phyloP scores from a whole-genome alignment of 2,888 invertebrate genomes.

The Dusona sp. region DNA sequence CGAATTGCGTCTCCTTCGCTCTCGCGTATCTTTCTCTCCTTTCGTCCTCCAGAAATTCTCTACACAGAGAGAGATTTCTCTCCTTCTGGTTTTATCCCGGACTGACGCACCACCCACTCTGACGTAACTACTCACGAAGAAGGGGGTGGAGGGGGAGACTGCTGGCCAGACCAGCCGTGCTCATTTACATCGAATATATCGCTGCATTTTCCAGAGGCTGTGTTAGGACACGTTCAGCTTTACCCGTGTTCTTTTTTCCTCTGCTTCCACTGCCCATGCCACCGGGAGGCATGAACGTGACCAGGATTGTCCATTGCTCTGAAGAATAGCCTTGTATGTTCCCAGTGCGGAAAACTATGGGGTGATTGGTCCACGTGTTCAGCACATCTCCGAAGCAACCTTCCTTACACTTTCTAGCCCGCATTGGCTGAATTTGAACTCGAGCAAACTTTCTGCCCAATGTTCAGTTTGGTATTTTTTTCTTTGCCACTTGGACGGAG shows the following conservation, averaged over 20 bases:
- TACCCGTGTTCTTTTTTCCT: neutral
- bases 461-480: conserved; percentile 22
- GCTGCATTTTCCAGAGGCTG: conserved; percentile 65
- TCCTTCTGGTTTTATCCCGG: conserved; percentile 23
- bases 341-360: neutral
- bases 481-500: conserved; percentile 15
- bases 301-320: conserved; percentile 23
- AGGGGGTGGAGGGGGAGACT: neutral
- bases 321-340: neutral
- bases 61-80: neutral
- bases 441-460: conserved; percentile 15
- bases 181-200: conserved; percentile 71
- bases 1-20: conserved; percentile 28
- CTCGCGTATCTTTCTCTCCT: conserved; percentile 22
- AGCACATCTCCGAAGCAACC: neutral
- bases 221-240: neutral
- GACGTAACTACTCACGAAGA: conserved; percentile 55
- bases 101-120: conserved; percentile 60
- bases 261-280: conserved; percentile 1
- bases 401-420: neutral
- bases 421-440: neutral
- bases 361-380: neutral
- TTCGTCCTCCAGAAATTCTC: conserved; percentile 28
- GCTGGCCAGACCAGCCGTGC: conserved; percentile 36
- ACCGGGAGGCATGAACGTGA: conserved; percentile 2